Percentiles rank a stretch among this genome's conserved stretches.
These are phyloP conservation scores for Pygoscelis antarcticus DNA, from an alignment of 2,113 vertebrate genomes.

Conservation along the genomic window DNA sequence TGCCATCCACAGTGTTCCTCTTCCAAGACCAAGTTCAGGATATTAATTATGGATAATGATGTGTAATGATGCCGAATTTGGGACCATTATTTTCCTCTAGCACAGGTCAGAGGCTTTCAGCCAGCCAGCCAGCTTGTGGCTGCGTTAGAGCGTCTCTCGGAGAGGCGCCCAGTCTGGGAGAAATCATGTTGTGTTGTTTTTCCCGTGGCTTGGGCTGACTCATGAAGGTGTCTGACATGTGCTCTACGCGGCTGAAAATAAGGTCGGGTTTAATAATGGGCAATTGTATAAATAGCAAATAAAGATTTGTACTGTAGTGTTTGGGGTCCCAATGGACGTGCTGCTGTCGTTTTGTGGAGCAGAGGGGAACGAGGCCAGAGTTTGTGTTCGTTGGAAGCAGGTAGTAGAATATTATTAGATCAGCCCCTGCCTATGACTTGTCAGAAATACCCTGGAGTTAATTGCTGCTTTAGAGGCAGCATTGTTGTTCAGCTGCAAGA, in stretches of 20 bases:
- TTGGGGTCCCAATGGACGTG: accelerated
- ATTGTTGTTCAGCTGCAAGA: slow-evolving; percentile 26
- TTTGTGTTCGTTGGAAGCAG: background rate
- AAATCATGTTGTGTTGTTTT: background rate
- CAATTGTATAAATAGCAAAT: background rate
- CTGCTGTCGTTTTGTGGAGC: background rate
- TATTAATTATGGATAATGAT: slow-evolving; percentile 4
- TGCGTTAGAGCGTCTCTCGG: background rate
- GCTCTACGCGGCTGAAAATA: background rate
- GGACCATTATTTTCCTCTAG: background rate
- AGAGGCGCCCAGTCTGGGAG: background rate
- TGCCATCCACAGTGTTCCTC: background rate
- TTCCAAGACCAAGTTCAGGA: background rate
- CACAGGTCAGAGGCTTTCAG: background rate
- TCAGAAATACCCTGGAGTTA: slow-evolving; percentile 30
- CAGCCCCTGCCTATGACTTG: background rate
- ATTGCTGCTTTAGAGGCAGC: slow-evolving; percentile 28
- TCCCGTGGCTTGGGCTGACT: background rate
- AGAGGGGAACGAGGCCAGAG: background rate
- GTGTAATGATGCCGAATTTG: background rate
- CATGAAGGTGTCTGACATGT: background rate
- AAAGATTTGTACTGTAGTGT: background rate
- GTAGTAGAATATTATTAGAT: slow-evolving; percentile 1
- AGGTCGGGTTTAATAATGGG: background rate
- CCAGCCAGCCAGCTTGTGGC: background rate